phyloP scores from a whole-genome alignment of 1,140 invertebrate genomes.

The Babylonia areolata region DNA sequence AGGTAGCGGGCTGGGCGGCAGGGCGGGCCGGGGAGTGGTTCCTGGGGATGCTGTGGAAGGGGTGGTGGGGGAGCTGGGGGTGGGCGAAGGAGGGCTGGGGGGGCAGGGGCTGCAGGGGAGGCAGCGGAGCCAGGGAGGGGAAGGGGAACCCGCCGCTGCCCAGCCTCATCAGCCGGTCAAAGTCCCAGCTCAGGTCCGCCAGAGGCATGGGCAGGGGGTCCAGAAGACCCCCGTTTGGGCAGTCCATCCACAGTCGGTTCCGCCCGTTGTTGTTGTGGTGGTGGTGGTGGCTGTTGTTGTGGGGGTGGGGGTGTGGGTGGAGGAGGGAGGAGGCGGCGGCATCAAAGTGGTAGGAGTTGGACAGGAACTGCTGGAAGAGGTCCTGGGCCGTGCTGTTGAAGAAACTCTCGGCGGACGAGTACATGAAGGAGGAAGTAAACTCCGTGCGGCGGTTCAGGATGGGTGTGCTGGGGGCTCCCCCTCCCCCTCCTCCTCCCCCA shows the following conservation, averaged over 20 bases:
- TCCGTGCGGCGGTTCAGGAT: neutral
- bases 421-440: slow-evolving; percentile 23
- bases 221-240: slow-evolving; percentile 7
- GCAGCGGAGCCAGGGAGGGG: neutral
- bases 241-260: neutral
- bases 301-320: neutral
- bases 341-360: slow-evolving; percentile 38
- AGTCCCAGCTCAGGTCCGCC: slow-evolving; percentile 26
- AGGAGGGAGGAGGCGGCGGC: neutral
- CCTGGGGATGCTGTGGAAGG: slow-evolving; percentile 3
- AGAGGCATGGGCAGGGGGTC: slow-evolving; percentile 24
- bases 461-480: slow-evolving; percentile 3
- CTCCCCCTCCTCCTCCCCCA: neutral
- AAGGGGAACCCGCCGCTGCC: slow-evolving; percentile 31
- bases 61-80: neutral
- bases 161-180: slow-evolving; percentile 29
- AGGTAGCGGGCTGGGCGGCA: too few relatives aligned
- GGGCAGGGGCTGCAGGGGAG: neutral
- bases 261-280: neutral
- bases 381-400: slow-evolving; percentile 33
- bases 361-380: slow-evolving; percentile 39
- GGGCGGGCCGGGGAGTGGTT: too few relatives aligned
- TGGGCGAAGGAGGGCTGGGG: neutral
- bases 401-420: slow-evolving; percentile 35
- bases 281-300: neutral